Evolutionary conservation across 2,888 invertebrate species (phyloP), one percentile per base, ranked within the genome.

Genomic region (Rotaria sp.): DNA sequence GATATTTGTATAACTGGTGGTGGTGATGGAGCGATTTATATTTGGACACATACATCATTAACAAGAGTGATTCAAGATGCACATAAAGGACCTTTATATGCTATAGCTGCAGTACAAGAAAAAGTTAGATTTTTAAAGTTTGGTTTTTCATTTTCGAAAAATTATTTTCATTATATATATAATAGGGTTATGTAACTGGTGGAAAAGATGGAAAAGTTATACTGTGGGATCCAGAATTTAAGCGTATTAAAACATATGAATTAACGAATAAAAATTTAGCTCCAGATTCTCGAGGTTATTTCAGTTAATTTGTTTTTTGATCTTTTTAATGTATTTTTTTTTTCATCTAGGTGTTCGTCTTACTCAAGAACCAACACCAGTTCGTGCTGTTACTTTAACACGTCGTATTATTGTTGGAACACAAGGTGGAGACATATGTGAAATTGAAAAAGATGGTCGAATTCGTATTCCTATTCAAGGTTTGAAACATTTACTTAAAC

Each of bases 151-250:
- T 21, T 52, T 52, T 13, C 13, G 15, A 50, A 50, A 18, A 26
- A 30, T 0, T 13, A 45, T 18, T 75, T 15, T 80, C 85, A 18
- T 35, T 85, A 26, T 50, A n/a, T 41, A 86, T 87, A 24, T 89
- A 92, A 24, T 89, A 92, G 91, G 91, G 91, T 30, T 91, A 91
- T 89, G 90, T 91, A 85, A 92, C 91, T 7, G 92, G 91, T 24
- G 92, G 92, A 24, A 92, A 92, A 87, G 92, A 92, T 88, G 92
- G 92, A 13, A 88, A 89, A n/a, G 89, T 92, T 11, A 90, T 90
- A 38, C 88, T 91, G 55, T 92, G 92, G 91, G 91, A 91, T 87
- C 90, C 90, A 84, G 89, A 90, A 87, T 90, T 92, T 88, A 90
- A 90, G 35, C 90, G 90, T 88, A 88, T 91, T 84, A 91, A 91